Evolutionary conservation across 2,113 vertebrate species (phyloP).

Genomic region (Crocuta crocuta): DNA sequence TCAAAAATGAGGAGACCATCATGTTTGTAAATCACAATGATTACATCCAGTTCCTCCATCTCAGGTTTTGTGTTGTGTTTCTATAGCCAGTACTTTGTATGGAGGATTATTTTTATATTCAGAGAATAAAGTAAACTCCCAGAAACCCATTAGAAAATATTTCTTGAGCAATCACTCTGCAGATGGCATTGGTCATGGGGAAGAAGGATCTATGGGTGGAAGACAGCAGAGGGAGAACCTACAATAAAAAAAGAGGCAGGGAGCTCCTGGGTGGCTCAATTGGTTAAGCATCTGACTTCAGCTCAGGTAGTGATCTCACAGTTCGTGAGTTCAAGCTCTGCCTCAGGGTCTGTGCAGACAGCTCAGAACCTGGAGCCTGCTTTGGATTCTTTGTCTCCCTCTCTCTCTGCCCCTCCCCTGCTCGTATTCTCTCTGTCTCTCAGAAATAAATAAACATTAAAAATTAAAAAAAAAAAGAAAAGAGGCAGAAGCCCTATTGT

Average conservation of each 20-base stretch:
- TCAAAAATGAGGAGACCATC: not conserved
- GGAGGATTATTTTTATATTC: not conserved
- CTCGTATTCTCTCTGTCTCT: too few relatives aligned
- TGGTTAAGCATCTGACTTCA: too few relatives aligned
- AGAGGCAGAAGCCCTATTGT: not conserved
- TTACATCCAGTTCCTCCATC: not conserved
- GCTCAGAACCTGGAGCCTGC: too few relatives aligned
- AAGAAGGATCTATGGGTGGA: not conserved
- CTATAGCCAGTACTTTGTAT: not conserved
- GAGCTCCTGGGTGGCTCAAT: too few relatives aligned
- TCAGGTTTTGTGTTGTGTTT: not conserved
- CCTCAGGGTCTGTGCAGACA: too few relatives aligned
- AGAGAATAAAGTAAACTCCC: not conserved
- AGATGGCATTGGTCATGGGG: not conserved
- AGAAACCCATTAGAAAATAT: constrained; percentile 9
- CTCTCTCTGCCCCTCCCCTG: too few relatives aligned
- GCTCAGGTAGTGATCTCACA: too few relatives aligned
- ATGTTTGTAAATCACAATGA: not conserved
- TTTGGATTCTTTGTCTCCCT: too few relatives aligned
- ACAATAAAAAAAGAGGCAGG: not conserved
- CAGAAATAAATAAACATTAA: too few relatives aligned
- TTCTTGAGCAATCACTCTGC: constrained; percentile 34
- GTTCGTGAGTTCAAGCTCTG: too few relatives aligned
- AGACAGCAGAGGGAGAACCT: not conserved
- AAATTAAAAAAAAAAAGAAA: too few relatives aligned